Percentiles rank a stretch among this genome's conserved stretches.
phyloP scores from a whole-genome alignment of 2,797 vertebrate genomes.

The Onychomys arenicola region DNA sequence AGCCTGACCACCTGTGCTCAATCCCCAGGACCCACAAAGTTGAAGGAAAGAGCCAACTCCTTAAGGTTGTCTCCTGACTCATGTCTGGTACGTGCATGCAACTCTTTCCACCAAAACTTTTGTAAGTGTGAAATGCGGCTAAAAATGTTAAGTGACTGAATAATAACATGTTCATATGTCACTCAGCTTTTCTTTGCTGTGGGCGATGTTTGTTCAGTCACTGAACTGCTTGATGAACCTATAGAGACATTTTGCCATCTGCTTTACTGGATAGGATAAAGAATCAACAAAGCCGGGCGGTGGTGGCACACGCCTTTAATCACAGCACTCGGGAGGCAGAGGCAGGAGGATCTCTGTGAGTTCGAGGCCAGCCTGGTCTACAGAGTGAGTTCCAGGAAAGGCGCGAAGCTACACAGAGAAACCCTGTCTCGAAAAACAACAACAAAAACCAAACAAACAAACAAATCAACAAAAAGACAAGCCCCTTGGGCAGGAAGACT shows the following conservation, averaged over 20 bases:
- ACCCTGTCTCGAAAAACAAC: too few relatives aligned
- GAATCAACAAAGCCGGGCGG: background rate
- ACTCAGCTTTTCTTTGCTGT: background rate
- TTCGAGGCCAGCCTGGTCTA: too few relatives aligned
- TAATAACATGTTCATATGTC: background rate
- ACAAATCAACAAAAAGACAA: background rate
- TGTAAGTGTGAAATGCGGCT: background rate
- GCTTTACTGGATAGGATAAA: background rate
- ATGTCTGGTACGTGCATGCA: accelerated
- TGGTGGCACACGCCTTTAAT: too few relatives aligned
- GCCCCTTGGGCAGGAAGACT: background rate
- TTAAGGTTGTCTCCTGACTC: background rate
- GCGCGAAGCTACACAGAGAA: too few relatives aligned
- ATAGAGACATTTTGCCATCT: background rate
- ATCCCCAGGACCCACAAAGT: background rate
- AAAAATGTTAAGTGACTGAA: background rate
- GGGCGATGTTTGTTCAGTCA: background rate
- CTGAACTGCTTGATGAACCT: background rate
- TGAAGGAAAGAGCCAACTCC: background rate
- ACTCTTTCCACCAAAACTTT: background rate
- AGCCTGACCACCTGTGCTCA: background rate
- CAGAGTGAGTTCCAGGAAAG: too few relatives aligned
- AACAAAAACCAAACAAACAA: too few relatives aligned
- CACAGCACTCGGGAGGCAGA: too few relatives aligned
- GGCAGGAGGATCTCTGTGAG: too few relatives aligned